These are phyloP conservation scores for Agrilus cyanescens DNA, from an alignment of 2,888 invertebrate genomes.

Conservation along the genomic window DNA sequence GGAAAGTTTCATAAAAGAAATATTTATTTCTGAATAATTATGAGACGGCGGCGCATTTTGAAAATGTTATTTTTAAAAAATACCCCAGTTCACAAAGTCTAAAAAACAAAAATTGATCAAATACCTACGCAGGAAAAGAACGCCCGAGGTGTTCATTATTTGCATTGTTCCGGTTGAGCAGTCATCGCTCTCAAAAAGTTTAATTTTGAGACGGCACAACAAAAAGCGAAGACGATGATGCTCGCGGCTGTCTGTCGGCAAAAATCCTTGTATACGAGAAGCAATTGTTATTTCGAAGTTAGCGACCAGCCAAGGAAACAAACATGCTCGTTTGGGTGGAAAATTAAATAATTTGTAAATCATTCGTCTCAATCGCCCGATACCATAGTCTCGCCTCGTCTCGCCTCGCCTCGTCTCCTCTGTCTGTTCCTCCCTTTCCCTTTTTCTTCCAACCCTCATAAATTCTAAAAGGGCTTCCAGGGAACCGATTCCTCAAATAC, in stretches of 20 bases:
- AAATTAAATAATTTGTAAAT: constrained; percentile 37
- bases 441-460: no score
- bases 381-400: constrained; percentile 12
- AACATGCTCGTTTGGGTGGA: constrained; percentile 33
- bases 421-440: no score
- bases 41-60: no score
- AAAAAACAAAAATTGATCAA: no score
- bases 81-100: no score
- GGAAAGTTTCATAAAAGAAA: no score
- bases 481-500: no score
- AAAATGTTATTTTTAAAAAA: no score
- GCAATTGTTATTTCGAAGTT: constrained; percentile 26
- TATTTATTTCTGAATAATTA: no score
- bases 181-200: constrained; percentile 7
- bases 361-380: constrained; percentile 24
- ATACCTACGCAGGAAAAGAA: background rate
- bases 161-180: constrained; percentile 9
- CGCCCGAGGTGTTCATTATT: constrained; percentile 8
- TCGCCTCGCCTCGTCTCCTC: no score
- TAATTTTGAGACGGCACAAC: constrained; percentile 8
- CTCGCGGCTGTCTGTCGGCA: constrained; percentile 2
- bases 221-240: constrained; percentile 8
- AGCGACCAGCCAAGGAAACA: constrained; percentile 31
- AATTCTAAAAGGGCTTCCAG: no score
- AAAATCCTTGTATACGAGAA: constrained; percentile 1